Base-by-base conservation (phyloP, 1,140 invertebrate species). In the Daktulosphaira vitifoliae region DNA sequence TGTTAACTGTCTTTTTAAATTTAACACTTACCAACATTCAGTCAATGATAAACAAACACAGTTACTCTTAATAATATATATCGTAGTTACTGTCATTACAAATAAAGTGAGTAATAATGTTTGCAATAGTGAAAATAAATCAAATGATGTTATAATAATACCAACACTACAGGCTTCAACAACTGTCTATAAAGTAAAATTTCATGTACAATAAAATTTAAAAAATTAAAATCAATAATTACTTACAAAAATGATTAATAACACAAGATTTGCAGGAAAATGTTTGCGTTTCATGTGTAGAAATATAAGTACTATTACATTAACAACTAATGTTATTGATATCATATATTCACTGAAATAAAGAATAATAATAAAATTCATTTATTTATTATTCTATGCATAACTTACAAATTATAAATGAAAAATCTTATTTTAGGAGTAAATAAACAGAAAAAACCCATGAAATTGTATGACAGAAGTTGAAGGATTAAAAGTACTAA, bases 201-300 rank as follows among this genome's bases (percentile, higher is more conserved):
- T 6, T 59, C 13, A 42, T 54, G 15, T 54, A 3, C 23, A 3
- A 8, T 39, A 3, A 8, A 22, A 8, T 42, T 0, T 44, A 18
- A 3, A 9, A 26, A 6, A 2, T 11, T 44, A 59, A 26, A 2
- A 39, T 9, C 16, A 22, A 22, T 11, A 18, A 18, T 22, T 48
- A 62, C 56, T 62, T n/a, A 62, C 56, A 46, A 62, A 62, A 33
- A 62, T 33, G 8, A 62, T 62, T 62, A 62, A 62, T 9, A 62
- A 46, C 20, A 62, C 29, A 48, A 62, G 25, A 15, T 62, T 62
- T 2, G 25, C 5, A 29, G 56, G 56, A 48, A 29, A 62, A 33
- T 62, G 23, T 18, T 62, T 62, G 42, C 56, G 56, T 33, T 62
- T 62, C 56, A 62, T 62, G 18, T 62, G 56, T 33, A 62, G 29